Base-by-base conservation (phyloP, 2,113 vertebrate species). In the Brachyhypopomus gauderio region DNA sequence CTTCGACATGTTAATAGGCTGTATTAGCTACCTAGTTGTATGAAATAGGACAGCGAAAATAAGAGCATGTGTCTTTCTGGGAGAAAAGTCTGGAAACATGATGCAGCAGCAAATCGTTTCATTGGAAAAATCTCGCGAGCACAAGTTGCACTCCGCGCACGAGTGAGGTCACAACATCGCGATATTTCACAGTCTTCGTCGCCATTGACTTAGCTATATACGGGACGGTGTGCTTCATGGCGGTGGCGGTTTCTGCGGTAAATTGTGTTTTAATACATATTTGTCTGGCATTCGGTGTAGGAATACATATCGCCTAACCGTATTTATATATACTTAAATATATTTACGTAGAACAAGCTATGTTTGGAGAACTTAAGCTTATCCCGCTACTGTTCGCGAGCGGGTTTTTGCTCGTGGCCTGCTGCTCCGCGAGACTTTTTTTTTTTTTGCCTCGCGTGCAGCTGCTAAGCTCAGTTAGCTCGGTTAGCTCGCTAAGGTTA, bases 211-310 rank as follows among this genome's bases (percentile, higher is more conserved):
- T 89, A 75, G 38, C 72, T 87, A 52, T 11, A 52, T 52, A 23
- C 45, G 16, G 72, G 86, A 90, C 79, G 89, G 91, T 88, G 90
- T 93, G 91, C 92, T 92, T 91, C 85, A 94, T 94, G 93, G 93
- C 92, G 91, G 90, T 93, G 38, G 92, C 91, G 80, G 90, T 89
- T 89, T 87, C 90, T 90, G 90, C 88, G 93, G 93, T 94, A 94
- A 93, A 88, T 91, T 38, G 70, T 71, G 1, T 0, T 25, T 60
- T 23, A 5, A 17, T 9, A 14, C 11, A 9, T 27, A 60, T 58
- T 19, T 30, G 1, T 67, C n/a, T 19, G 5, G 2, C 17, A 72
- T 22, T 27, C 5, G 14, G 3, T n/a, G 22, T 0, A 25, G 1
- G 27, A 27, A n/a, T 45, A 22, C 14, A n/a, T 9, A 0, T 14